Conservation (phyloP, 2,888 invertebrate genomes). For the Nomada hirtipes region DNA sequence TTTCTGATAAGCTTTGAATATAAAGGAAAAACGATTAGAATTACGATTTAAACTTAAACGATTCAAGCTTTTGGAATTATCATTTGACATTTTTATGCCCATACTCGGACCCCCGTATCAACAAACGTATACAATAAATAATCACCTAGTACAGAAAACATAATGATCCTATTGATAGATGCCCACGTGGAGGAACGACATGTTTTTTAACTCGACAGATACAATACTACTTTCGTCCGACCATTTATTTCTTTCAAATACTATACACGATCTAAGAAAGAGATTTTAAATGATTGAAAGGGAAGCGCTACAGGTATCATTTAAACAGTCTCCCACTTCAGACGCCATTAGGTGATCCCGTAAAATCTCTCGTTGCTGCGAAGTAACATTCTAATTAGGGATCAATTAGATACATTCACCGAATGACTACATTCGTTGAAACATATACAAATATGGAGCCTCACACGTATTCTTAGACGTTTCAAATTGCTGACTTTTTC, state of each 20-base stretch:
- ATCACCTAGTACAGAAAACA: constrained; percentile 45
- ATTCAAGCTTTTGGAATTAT: too few relatives aligned
- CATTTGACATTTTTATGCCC: too few relatives aligned
- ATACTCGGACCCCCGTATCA: too few relatives aligned
- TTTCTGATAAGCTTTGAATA: too few relatives aligned
- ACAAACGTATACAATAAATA: too few relatives aligned
- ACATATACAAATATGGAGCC: background rate
- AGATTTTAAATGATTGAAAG: background rate
- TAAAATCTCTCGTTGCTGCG: background rate
- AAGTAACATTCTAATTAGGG: background rate
- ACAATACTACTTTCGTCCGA: constrained; percentile 8
- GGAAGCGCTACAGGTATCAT: background rate
- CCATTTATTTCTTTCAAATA: constrained; percentile 1
- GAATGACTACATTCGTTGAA: background rate
- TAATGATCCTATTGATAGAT: constrained; percentile 80
- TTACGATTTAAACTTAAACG: too few relatives aligned
- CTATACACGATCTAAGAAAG: background rate
- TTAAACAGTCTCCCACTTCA: background rate
- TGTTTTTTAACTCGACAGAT: constrained; percentile 61
- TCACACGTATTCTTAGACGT: constrained; percentile 39
- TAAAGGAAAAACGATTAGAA: too few relatives aligned
- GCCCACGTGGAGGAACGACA: constrained; percentile 72
- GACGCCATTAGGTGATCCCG: background rate
- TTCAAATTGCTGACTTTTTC: constrained; percentile 34
- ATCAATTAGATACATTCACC: too few relatives aligned